Evolutionary conservation across 2,113 vertebrate species (phyloP).

Genomic region (Carassius gibelio): DNA sequence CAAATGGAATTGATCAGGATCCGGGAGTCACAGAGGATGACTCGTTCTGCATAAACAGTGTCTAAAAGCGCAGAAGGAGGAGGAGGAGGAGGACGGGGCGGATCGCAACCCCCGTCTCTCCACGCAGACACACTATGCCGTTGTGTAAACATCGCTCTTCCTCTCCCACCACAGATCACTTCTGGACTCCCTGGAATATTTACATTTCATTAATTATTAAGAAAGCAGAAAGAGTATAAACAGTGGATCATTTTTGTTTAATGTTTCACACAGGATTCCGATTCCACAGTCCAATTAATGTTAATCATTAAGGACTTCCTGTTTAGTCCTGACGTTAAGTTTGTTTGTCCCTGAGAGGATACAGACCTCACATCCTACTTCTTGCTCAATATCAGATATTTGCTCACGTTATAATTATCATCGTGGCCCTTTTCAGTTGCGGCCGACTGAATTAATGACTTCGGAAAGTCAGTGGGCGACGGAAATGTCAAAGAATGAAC

Average conservation of each 20-base stretch:
- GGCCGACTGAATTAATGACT: slow-evolving; percentile 56
- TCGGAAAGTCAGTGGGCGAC: not conserved
- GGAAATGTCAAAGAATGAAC: slow-evolving; percentile 2
- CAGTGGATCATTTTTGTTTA: slow-evolving; percentile 90
- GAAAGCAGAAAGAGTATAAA: slow-evolving; percentile 80
- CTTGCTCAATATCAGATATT: slow-evolving; percentile 60
- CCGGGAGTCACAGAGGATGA: slow-evolving; percentile 79
- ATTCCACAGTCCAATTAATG: slow-evolving; percentile 87
- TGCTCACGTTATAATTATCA: slow-evolving; percentile 78
- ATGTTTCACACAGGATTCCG: slow-evolving; percentile 87
- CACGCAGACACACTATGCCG: slow-evolving; percentile 71
- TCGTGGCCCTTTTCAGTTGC: slow-evolving; percentile 77
- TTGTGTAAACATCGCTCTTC: slow-evolving; percentile 92
- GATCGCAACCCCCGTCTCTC: slow-evolving; percentile 82
- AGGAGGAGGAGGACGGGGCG: slow-evolving; percentile 68
- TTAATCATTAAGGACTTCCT: slow-evolving; percentile 87
- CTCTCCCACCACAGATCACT: slow-evolving; percentile 82
- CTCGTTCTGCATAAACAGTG: slow-evolving; percentile 94
- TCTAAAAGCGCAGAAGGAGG: slow-evolving; percentile 81
- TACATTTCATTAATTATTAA: slow-evolving; percentile 97
- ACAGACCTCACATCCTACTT: slow-evolving; percentile 52
- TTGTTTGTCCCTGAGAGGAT: slow-evolving; percentile 73
- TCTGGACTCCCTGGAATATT: slow-evolving; percentile 87
- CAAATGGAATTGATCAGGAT: slow-evolving; percentile 88
- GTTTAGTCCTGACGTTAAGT: slow-evolving; percentile 82